A percentile compares a stretch with the other conserved stretches of the same genome.
These are phyloP conservation scores for Plodia interpunctella DNA, from an alignment of 1,140 invertebrate genomes.

Conservation along the genomic window DNA sequence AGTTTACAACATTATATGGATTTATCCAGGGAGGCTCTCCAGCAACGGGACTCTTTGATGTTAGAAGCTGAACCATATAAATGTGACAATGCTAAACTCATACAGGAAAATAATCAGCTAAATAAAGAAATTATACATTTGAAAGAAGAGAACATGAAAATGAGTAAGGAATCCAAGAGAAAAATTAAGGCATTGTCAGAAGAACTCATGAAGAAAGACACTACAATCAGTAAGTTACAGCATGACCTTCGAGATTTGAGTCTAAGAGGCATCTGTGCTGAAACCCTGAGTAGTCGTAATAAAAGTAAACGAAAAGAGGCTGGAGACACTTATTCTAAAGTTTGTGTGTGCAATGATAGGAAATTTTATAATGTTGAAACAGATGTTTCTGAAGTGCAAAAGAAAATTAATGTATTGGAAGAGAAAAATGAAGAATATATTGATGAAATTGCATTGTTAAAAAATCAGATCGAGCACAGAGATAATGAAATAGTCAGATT, in stretches of 20 bases:
- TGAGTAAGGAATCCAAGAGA: constrained; percentile 49
- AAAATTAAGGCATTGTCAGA: constrained; percentile 60
- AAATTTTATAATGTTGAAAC: constrained; percentile 31
- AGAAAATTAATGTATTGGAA: constrained; percentile 44
- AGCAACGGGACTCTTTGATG: constrained; percentile 79
- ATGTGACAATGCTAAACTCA: constrained; percentile 83
- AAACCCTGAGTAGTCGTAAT: constrained; percentile 65
- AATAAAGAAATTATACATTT: constrained; percentile 82
- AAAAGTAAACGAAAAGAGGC: constrained; percentile 58
- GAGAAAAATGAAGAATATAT: constrained; percentile 51
- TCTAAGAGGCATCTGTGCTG: constrained; percentile 65
- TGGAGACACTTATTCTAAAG: constrained; percentile 38
- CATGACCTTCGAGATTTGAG: constrained; percentile 63
- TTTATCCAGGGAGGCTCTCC: constrained; percentile 80
- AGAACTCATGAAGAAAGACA: constrained; percentile 58
- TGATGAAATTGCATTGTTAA: constrained; percentile 64
- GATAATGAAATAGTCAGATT: constrained; percentile 82
- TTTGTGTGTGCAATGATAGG: constrained; percentile 49
- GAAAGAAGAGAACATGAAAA: constrained; percentile 77
- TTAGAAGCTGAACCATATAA: constrained; percentile 82
- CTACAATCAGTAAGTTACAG: constrained; percentile 59
- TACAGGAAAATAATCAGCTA: constrained; percentile 84
- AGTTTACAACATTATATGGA: constrained; percentile 88
- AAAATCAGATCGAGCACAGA: constrained; percentile 67
- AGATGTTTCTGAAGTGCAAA: constrained; percentile 43